Base-by-base conservation (phyloP, 2,113 vertebrate genomes). In the Phalacrocorax pelagicus region DNA sequence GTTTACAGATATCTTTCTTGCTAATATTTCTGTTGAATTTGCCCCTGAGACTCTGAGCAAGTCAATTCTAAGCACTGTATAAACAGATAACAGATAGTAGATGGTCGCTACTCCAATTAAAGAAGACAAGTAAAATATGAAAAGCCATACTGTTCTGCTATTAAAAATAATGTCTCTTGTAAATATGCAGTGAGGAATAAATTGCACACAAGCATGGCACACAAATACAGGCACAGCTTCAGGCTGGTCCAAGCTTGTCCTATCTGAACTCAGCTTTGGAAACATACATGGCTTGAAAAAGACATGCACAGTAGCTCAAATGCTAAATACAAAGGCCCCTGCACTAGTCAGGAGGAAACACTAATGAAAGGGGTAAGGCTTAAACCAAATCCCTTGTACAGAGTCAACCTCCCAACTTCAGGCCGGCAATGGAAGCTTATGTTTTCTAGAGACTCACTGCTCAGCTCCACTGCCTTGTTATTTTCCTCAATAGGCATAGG, bases 1-100 rank as follows among this genome's bases (percentile, higher is more conserved):
- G 73, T 89, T 96, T 91, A 92, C 65, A 75, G 81, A 59, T 93
- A 36, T 21, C 70, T 49, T 69, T 61, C 77, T 85, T 49, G 58
- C 59, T 94, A 89, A 70, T 75, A 79, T 89, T 92, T 81, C 86
- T 84, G 69, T 34, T 91, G 72, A 94, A 75, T 61, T 75, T 62
- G 62, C 40, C 62, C 65, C 54, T 69, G 80, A 84, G 55, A 92
- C 19, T 88, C 52, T 2, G 22, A 87, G 81, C 46, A 85, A 52
- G 46, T 61, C 81, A 73, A 2, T 30, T 81, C 36, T 75, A 87
- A 84, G 62, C 89, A 49, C 54, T 51, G 61, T 3, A 19, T 62
- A 77, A 96, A 85, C 46, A 92, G 30, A 84, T 47, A 96, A 85
- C 46, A 92, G 30, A 84, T 47, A 72, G 49, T 29, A 75, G 62